A percentile compares a stretch with the other conserved stretches of the same genome.
These are phyloP conservation scores for Petrocephalus microphthalmus DNA, from an alignment of 2,113 vertebrate species.

Conservation along the genomic window DNA sequence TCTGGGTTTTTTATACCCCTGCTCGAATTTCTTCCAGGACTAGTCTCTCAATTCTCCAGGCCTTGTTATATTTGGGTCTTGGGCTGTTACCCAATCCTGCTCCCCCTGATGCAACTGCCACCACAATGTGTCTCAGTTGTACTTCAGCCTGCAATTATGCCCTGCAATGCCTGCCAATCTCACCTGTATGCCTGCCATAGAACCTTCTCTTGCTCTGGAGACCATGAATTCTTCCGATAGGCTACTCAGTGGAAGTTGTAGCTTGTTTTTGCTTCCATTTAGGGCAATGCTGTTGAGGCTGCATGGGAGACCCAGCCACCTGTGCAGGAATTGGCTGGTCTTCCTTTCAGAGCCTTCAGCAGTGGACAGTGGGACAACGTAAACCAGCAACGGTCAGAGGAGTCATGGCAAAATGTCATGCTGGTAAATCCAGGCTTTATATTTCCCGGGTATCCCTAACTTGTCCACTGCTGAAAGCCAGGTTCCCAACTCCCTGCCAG, in stretches of 20 bases:
- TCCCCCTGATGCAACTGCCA: too few relatives aligned
- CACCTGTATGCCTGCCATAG: too few relatives aligned
- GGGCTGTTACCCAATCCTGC: not conserved
- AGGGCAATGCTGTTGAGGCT: too few relatives aligned
- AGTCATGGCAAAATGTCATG: not conserved
- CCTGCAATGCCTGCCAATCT: too few relatives aligned
- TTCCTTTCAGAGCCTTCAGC: not conserved
- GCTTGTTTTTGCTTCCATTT: too few relatives aligned
- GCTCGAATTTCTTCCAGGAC: not conserved
- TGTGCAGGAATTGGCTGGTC: not conserved
- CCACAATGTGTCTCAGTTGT: too few relatives aligned
- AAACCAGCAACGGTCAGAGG: not conserved
- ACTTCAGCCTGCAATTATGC: too few relatives aligned
- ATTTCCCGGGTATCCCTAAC: not conserved
- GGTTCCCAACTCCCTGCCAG: not conserved
- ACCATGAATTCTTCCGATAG: too few relatives aligned
- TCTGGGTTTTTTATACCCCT: not conserved
- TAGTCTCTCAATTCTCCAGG: not conserved
- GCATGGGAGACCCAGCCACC: not conserved
- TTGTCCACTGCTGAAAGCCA: not conserved
- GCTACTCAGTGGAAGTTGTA: too few relatives aligned
- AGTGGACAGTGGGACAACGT: not conserved
- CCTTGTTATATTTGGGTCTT: not conserved
- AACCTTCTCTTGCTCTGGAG: too few relatives aligned
- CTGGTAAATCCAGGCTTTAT: not conserved